These are phyloP conservation scores for Trinorchestia longiramus DNA, from an alignment of 1,140 invertebrate genomes.

Conservation along the genomic window DNA sequence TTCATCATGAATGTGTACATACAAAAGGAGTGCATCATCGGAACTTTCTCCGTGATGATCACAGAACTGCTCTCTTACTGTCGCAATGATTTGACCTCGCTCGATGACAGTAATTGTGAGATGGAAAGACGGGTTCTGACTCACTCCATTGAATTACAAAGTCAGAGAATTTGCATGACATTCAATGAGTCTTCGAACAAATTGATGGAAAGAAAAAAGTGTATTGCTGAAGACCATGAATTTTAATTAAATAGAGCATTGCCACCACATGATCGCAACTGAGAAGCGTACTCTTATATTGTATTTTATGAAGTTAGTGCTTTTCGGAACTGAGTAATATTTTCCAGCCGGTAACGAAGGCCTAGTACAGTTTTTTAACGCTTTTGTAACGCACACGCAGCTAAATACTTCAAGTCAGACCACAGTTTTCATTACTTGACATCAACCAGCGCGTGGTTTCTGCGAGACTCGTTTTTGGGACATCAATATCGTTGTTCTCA, in stretches of 20 bases:
- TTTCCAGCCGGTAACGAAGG: neutral
- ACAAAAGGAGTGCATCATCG: neutral
- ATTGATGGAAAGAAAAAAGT: too few species aligned
- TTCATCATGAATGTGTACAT: neutral
- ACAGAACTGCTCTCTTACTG: neutral
- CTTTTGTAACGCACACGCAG: neutral
- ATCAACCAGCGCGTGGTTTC: too few species aligned
- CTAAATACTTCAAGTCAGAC: neutral
- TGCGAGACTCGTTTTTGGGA: too few species aligned
- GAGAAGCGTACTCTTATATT: neutral
- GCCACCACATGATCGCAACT: neutral
- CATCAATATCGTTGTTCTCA: too few species aligned
- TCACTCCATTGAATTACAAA: slow-evolving; percentile 1
- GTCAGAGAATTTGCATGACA: neutral
- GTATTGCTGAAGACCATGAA: neutral
- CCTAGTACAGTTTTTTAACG: neutral
- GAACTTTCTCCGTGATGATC: neutral
- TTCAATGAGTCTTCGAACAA: neutral
- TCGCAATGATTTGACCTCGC: neutral
- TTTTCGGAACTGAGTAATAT: neutral
- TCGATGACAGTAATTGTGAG: slow-evolving; percentile 1
- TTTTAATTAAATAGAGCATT: neutral
- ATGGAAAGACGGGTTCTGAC: neutral
- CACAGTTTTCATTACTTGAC: too few species aligned
- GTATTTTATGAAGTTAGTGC: neutral